Evolutionary conservation across 2,888 invertebrate genomes (phyloP), one percentile per base, ranked within the genome.

Genomic region (Epirrhoe tristata): DNA sequence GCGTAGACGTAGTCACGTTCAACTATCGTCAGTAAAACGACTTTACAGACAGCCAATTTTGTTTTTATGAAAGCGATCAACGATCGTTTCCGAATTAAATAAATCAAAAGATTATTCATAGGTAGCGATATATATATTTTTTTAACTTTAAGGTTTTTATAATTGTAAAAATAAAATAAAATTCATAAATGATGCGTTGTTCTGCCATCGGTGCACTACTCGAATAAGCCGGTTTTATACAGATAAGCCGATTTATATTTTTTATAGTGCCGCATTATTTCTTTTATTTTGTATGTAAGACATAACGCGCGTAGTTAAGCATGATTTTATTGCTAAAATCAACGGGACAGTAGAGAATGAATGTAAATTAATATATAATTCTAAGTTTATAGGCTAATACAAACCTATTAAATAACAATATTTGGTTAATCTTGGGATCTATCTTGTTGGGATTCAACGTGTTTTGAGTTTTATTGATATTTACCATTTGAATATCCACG

Each of bases 161-260:
- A 12, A 48, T 16, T 6, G 14, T n/a, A 4, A 6, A 14, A 10
- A 16, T n/a, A 4, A 6, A 14, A 10, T 32, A 24, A 48, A 57
- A n/a, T 24, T 46, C 14, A 6, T 6, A 32, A 32, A 31, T 16
- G 12, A 36, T 14, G 14, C 12, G 48, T 68, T 67, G 54, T 69
- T 78, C 73, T 86, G 86, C 85, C 74, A 78, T 83, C 90, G 69
- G 69, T 92, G 88, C 91, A 75, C 81, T 71, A 82, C 82, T 81
- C 81, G 85, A 85, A 88, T 89, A 88, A 92, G 90, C 90, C 82
- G 88, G 91, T 90, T 91, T 92, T 90, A 91, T 90, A 91, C 79
- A 91, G 93, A 92, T 93, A 93, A 93, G 92, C 92, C 90, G 93
- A 91, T 93, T 93, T 88, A 86, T 88, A 85, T 88, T 91, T 91